These are phyloP conservation scores for Takifugu rubripes DNA, from an alignment of 2,797 vertebrate genomes.

Conservation along the genomic window DNA sequence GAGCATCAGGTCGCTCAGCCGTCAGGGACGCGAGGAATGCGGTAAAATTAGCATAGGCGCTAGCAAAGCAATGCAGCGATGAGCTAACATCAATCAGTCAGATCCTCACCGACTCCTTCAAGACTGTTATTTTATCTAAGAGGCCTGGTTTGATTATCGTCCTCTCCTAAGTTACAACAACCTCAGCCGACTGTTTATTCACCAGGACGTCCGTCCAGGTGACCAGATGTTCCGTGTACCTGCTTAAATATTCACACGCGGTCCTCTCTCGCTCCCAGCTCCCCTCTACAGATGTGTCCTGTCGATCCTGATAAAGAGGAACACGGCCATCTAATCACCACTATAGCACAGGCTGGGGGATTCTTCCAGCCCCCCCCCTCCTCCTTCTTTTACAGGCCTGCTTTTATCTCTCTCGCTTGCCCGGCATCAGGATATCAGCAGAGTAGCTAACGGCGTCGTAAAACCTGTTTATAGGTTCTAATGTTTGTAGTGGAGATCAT, in stretches of 20 bases:
- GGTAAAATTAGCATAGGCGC: too few relatives aligned
- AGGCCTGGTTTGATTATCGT: too few relatives aligned
- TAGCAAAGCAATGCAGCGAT: too few relatives aligned
- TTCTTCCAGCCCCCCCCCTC: not conserved
- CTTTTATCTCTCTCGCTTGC: constrained; percentile 4
- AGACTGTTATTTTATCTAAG: too few relatives aligned
- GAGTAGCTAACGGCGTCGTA: constrained; percentile 38
- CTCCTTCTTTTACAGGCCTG: not conserved
- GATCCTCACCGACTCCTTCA: too few relatives aligned
- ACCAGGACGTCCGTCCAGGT: constrained; percentile 18
- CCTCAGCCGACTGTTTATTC: constrained; percentile 6
- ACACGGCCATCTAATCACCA: constrained; percentile 65
- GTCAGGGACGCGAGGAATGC: too few relatives aligned
- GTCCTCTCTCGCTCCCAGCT: constrained; percentile 40
- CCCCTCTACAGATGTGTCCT: constrained; percentile 70
- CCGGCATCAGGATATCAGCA: constrained; percentile 3
- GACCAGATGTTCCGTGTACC: constrained; percentile 61
- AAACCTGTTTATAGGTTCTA: constrained; percentile 50
- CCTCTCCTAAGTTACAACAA: not conserved
- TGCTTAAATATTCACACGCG: constrained; percentile 70
- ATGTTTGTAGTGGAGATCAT: constrained; percentile 52
- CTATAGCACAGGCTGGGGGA: constrained; percentile 23
- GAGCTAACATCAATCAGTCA: too few relatives aligned
- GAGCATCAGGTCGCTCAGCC: too few relatives aligned
- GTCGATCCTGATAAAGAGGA: constrained; percentile 71